Base-by-base conservation (phyloP, 2,113 vertebrate genomes). In the Dolichotis patagonum region DNA sequence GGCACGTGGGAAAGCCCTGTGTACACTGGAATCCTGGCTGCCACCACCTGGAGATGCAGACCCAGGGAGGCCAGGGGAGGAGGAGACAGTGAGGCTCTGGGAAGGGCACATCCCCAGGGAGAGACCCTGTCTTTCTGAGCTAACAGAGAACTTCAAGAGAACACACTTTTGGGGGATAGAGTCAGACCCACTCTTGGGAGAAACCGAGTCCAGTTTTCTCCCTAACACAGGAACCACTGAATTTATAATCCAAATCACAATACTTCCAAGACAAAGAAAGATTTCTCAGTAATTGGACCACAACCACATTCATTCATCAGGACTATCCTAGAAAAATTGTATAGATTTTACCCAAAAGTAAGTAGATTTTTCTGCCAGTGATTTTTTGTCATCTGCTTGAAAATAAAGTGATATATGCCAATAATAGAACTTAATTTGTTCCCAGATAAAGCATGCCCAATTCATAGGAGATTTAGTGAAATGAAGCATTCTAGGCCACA, bases 161-260 rank as follows among this genome's bases (percentile, higher is more conserved):
- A 17, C 3, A 63, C 22, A 22, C n/a, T 1, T 10, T 16, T 19
- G 16, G 5, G 4, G 7, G 28, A 43, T 1, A 73, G 73, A 73
- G 8, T 56, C n/a, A 41, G 32, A 3, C 17, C 30, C 38, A 83
- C 49, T 93, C 26, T 80, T 26, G 32, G 58, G 63, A 91, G 92
- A 85, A 91, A 85, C 60, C 12, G 26, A 85, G 28, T 71, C 38
- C n/a, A 26, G 35, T 67, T 81, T 86, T 3, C 10, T 77, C n/a
- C 12, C 41, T 43, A 56, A 41, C 1, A n/a, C 13, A 65, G 20
- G 28, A 30, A 30, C 12, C 22, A 7, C 86, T 5, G 35, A 6
- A 62, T 46, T 80, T 83, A 91, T 52, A n/a, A 65, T 69, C 7
- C 78, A 89, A 54, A 77, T 10, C 38, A 80, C 73, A 89, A 35